Conservation (phyloP, 2,797 vertebrate species). For the Chrysolophus pictus region DNA sequence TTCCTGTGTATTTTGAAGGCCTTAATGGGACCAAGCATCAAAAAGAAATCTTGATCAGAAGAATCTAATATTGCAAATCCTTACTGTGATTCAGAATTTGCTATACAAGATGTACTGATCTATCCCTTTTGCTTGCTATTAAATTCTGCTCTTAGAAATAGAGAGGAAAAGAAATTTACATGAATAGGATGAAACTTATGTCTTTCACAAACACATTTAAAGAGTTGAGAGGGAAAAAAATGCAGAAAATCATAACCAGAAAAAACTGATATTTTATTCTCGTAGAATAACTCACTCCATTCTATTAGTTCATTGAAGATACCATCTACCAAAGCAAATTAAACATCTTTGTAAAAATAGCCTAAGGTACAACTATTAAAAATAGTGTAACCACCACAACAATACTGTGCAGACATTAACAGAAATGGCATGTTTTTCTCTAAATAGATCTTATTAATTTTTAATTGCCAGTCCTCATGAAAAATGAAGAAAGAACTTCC, state of each 20-base stretch:
- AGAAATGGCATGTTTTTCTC: not conserved
- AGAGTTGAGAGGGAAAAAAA: not conserved
- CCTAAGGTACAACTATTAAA: not conserved
- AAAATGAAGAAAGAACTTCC: constrained; percentile 5
- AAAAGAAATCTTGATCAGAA: not conserved
- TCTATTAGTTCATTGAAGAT: not conserved
- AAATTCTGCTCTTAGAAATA: not conserved
- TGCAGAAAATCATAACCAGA: not conserved
- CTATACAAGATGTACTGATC: not conserved
- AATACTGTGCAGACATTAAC: not conserved
- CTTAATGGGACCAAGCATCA: not conserved
- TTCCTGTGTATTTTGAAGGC: not conserved
- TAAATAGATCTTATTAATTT: constrained; percentile 37
- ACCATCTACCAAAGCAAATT: not conserved
- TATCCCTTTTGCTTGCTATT: not conserved
- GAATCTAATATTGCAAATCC: not conserved
- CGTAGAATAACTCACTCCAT: not conserved
- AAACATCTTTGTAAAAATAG: not conserved
- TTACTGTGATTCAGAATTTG: not conserved
- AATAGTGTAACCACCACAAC: not conserved
- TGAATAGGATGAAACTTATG: not conserved
- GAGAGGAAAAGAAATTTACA: not conserved
- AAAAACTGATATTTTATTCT: not conserved
- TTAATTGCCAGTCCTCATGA: constrained; percentile 13
- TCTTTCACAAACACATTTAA: not conserved